Evolutionary conservation across 2,888 invertebrate genomes (phyloP), one percentile per base, ranked within the genome.

Genomic region (Ametastegia equiseti): DNA sequence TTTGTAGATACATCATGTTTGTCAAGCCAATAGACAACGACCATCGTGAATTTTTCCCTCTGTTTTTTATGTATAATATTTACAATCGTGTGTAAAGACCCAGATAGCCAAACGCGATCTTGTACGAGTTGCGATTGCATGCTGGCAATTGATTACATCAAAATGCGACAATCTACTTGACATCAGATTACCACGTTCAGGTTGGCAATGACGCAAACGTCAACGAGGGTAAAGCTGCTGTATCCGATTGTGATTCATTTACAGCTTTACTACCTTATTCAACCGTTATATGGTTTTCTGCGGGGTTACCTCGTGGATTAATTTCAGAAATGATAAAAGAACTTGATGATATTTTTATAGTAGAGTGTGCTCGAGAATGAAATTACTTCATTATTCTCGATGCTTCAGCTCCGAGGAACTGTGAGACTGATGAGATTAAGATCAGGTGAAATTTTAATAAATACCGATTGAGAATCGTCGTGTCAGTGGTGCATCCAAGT

Each of bases 401-500:
- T 30, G 23, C 6, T 5, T 60, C 9, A 36, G 13, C 19, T 36
- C 36, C 7, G 36, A n/a, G 39, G 33, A 13, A 65, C 7, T 27
- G 9, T 0, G 9, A 60, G 57, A 23, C 27, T 45, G 23, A 27
- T 9, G 33, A 33, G 13, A 19, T n/a, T n/a, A 50, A n/a, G 11
- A 33, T 36, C 11, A 36, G 54, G 13, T 5, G 15, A 2, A 36
- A 54, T 23, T 54, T n/a, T 9, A 5, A 23, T 42, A 1, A 42
- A 50, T 42, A 82, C 82, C 81, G 63, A 42, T 69, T 82, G 39
- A 86, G 67, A 63, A 83, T 78, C 7, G 60, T 71, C 13, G 83
- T 78, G 82, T 84, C 81, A 71, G 82, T 80, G n/a, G 86, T 81
- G 75, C 85, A 86, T 0, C 85, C 86, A 23, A 86, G 85, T 39